A percentile compares a stretch with the other conserved stretches of the same genome.
Evolutionary conservation across 1,140 invertebrate species (phyloP).

Genomic region (Platyura marginata): DNA sequence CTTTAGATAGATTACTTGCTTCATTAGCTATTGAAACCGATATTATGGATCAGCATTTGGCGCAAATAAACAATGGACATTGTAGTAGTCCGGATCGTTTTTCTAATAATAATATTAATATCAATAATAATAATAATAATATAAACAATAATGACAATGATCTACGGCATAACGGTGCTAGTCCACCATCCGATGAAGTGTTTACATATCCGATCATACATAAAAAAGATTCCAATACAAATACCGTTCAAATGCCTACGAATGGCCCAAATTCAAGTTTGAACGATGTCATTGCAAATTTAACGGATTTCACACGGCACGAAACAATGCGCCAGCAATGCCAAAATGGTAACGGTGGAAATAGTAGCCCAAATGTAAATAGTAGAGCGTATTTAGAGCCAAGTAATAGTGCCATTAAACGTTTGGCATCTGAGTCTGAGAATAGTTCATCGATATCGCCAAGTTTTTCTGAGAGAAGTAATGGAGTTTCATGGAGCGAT

Average conservation of each 20-base stretch:
- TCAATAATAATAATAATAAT: too few relatives aligned
- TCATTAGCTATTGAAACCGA: constrained; percentile 3
- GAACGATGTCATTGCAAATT: constrained; percentile 19
- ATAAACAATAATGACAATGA: neutral
- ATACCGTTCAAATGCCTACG: constrained; percentile 7
- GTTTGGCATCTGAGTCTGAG: constrained; percentile 3
- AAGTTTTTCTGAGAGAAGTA: constrained; percentile 3
- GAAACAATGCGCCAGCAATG: constrained; percentile 9
- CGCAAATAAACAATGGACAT: neutral
- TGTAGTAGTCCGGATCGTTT: neutral
- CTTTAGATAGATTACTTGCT: constrained; percentile 1
- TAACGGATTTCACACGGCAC: constrained; percentile 14
- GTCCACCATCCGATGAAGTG: too few relatives aligned
- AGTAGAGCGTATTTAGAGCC: neutral
- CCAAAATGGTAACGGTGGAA: neutral
- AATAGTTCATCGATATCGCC: constrained; percentile 4
- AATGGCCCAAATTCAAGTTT: constrained; percentile 9
- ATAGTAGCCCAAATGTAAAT: neutral
- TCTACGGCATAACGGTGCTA: neutral
- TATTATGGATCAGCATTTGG: constrained; percentile 1
- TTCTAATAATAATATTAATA: neutral
- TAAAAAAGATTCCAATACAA: neutral
- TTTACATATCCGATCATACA: neutral
- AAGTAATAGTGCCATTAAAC: neutral
- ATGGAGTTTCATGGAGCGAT: constrained; percentile 2